phyloP scores from a whole-genome alignment of 2,113 vertebrate genomes.

The Ibidorhyncha struthersii region DNA sequence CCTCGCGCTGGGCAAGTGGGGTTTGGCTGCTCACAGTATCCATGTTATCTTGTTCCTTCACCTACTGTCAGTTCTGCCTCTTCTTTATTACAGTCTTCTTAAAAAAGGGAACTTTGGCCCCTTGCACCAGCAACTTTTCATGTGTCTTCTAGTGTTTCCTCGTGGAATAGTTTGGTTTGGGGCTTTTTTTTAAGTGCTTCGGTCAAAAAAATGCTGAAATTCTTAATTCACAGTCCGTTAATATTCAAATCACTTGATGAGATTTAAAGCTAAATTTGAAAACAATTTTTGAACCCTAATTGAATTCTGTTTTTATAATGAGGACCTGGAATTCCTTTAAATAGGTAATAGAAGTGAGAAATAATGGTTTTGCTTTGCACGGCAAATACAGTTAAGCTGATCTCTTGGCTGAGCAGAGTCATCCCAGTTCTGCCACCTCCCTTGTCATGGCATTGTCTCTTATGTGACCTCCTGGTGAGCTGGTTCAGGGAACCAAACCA shows the following conservation, averaged over 20 bases:
- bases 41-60: not conserved
- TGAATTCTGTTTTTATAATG: not conserved
- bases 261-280: not conserved
- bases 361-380: not conserved
- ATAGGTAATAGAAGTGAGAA: not conserved
- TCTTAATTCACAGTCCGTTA: not conserved
- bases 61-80: not conserved
- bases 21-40: fast-evolving
- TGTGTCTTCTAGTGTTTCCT: not conserved
- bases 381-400: not conserved
- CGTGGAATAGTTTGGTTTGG: not conserved
- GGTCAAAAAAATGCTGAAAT: not conserved
- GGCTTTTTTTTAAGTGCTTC: not conserved
- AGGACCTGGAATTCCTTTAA: not conserved
- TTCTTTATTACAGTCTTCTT: not conserved
- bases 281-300: not conserved
- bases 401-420: not conserved
- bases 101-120: not conserved
- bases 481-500: not conserved
- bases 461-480: not conserved
- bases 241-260: not conserved
- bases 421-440: not conserved
- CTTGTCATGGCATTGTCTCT: not conserved
- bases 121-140: not conserved
- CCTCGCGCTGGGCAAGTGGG: fast-evolving